Conservation (phyloP, 2,888 invertebrate species). For the Andricus quercusramuli region DNA sequence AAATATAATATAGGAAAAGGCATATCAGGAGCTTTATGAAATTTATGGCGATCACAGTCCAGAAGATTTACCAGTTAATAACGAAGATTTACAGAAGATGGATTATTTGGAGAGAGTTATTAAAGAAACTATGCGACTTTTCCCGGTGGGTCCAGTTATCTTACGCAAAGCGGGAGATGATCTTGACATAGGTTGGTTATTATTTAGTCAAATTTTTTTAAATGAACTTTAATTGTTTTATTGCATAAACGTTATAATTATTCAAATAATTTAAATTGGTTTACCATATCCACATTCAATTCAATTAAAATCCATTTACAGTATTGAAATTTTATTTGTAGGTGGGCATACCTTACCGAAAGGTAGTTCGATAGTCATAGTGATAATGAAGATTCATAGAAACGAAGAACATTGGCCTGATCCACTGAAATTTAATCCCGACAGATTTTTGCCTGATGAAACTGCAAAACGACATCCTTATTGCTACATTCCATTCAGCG, state of each 20-base stretch:
- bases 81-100: constrained; percentile 80
- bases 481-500: constrained; percentile 80
- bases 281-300: no score
- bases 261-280: no score
- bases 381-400: constrained; percentile 81
- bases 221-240: no score
- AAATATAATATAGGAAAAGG: constrained; percentile 68
- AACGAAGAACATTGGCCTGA: constrained; percentile 82
- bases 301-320: no score
- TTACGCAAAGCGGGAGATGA: constrained; percentile 79
- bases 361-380: constrained; percentile 58
- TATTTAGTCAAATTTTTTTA: background rate
- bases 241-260: no score
- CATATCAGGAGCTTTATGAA: constrained; percentile 77
- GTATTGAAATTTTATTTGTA: constrained; percentile 30
- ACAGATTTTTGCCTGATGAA: constrained; percentile 81
- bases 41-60: constrained; percentile 78
- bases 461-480: constrained; percentile 80
- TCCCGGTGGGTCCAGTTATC: constrained; percentile 81
- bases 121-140: constrained; percentile 82
- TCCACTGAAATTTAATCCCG: constrained; percentile 78
- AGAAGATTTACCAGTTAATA: constrained; percentile 74
- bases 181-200: constrained; percentile 78
- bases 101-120: constrained; percentile 81
- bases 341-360: constrained; percentile 59